These are phyloP conservation scores for Enhydra lutris DNA, from an alignment of 2,113 vertebrate genomes.

Conservation along the genomic window DNA sequence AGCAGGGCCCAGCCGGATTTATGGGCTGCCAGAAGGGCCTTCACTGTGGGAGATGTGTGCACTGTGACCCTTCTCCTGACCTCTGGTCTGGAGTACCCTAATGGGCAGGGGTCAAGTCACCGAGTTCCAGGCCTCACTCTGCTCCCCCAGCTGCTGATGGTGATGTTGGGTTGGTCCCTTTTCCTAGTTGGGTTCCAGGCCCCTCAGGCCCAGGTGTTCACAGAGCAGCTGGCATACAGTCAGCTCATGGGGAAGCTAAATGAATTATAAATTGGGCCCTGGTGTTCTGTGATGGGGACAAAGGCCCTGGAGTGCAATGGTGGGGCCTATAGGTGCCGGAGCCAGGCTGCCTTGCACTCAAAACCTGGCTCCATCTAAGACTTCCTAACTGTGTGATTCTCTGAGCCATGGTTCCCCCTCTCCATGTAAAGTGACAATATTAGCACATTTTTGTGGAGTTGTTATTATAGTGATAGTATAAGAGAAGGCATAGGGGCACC, in stretches of 20 bases:
- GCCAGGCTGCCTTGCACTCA: neutral
- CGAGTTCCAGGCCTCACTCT: neutral
- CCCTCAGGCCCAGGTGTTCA: neutral
- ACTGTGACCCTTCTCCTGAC: constrained; percentile 50
- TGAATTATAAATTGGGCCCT: neutral
- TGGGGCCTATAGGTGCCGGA: too few relatives aligned
- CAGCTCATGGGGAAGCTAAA: neutral
- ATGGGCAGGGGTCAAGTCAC: neutral
- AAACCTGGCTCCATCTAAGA: neutral
- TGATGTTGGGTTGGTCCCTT: neutral
- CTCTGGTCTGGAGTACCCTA: neutral
- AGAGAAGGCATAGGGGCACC: neutral
- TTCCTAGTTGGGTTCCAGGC: neutral
- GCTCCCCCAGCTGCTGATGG: neutral
- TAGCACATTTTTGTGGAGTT: neutral
- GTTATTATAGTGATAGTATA: neutral
- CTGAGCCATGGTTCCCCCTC: neutral
- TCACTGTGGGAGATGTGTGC: constrained; percentile 72
- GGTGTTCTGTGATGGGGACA: neutral
- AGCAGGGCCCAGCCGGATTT: constrained; percentile 81
- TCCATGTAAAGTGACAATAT: neutral
- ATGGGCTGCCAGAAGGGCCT: constrained; percentile 81
- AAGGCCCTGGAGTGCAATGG: neutral
- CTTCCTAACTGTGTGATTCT: neutral
- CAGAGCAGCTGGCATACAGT: neutral